Conservation (phyloP, 2,888 invertebrate species). For the Tipula lateralis region DNA sequence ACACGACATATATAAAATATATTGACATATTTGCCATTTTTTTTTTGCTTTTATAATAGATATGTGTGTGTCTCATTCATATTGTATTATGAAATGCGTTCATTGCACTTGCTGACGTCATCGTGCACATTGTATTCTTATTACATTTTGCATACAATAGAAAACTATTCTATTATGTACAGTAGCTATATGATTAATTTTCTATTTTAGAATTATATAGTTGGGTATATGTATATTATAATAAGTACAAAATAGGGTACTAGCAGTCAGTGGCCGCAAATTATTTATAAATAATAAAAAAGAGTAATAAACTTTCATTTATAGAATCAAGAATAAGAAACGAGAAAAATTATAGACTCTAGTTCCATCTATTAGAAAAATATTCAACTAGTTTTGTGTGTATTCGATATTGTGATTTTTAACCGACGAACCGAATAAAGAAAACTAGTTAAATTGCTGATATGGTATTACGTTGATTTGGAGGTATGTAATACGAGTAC, state of each 20-base stretch:
- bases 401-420: not conserved
- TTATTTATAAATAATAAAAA: not conserved
- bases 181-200: not conserved
- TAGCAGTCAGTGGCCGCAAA: conserved; percentile 20
- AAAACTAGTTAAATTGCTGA: not conserved
- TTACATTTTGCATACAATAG: not conserved
- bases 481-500: not conserved
- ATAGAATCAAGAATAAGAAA: not conserved
- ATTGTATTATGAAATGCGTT: not conserved
- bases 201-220: not conserved
- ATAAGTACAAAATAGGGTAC: conserved; percentile 1
- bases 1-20: not conserved
- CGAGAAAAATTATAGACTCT: not conserved
- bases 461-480: not conserved
- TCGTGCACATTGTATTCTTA: not conserved
- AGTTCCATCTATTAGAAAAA: conserved; percentile 25
- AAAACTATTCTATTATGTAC: not conserved
- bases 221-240: not conserved
- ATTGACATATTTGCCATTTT: not conserved
- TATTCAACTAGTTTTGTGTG: not conserved
- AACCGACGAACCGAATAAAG: not conserved
- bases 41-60: not conserved
- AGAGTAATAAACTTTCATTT: conserved; percentile 24
- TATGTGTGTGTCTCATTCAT: not conserved
- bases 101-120: conserved; percentile 28